Conservation (phyloP, 2,797 vertebrate species). For the Poeciliopsis paucimaculata region DNA sequence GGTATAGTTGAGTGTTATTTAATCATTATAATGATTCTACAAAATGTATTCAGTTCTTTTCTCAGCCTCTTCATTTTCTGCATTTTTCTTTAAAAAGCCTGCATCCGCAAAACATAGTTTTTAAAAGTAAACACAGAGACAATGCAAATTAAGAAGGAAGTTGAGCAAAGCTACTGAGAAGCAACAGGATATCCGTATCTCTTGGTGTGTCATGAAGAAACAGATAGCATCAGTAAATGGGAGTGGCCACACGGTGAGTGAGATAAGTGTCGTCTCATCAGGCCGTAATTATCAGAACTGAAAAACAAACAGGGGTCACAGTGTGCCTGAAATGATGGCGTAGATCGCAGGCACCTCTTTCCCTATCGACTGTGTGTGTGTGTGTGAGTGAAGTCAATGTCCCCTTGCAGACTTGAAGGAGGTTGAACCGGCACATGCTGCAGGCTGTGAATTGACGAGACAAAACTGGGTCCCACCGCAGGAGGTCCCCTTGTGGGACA, state of each 20-base stretch:
- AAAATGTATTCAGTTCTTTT: neutral
- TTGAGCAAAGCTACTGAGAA: neutral
- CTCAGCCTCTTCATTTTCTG: neutral
- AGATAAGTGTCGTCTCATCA: constrained; percentile 56
- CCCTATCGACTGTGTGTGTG: neutral
- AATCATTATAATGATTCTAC: neutral
- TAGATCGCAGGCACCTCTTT: neutral
- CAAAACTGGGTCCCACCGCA: constrained; percentile 73
- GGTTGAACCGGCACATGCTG: constrained; percentile 9
- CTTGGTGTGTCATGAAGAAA: constrained; percentile 27
- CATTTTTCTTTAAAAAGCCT: neutral
- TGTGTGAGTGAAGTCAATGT: neutral
- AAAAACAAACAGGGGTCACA: constrained; percentile 38
- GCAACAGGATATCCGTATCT: constrained; percentile 58
- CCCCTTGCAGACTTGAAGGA: constrained; percentile 43
- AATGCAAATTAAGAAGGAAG: neutral
- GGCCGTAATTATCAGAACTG: constrained; percentile 30
- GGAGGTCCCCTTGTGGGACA: constrained; percentile 88
- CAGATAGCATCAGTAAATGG: constrained; percentile 64
- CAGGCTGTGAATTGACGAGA: constrained; percentile 55
- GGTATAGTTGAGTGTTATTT: neutral
- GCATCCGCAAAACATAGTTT: neutral
- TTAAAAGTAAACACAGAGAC: neutral
- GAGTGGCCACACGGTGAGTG: constrained; percentile 33
- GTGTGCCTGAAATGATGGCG: constrained; percentile 29